Conservation (phyloP, 1,140 invertebrate species). For the Heterodera schachtii region DNA sequence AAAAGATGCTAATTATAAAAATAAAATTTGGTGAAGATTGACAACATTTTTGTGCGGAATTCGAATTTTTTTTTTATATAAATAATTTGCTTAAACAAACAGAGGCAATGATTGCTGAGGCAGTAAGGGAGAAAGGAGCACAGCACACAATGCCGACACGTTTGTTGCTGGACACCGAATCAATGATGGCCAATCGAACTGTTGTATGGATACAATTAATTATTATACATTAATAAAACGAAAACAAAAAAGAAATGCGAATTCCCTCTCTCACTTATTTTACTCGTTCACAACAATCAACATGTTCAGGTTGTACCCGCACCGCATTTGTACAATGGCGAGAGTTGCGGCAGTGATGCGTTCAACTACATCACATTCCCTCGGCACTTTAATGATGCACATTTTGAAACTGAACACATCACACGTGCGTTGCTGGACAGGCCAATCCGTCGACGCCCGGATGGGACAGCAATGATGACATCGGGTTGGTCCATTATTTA, state of each 20-base stretch:
- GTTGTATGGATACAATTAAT: constrained; percentile 68
- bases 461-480: constrained; percentile 7
- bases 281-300: too few relatives aligned
- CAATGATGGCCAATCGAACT: constrained; percentile 80
- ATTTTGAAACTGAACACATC: constrained; percentile 57
- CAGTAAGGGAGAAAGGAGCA: neutral
- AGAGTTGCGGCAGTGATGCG: constrained; percentile 32
- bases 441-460: neutral
- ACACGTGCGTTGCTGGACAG: neutral
- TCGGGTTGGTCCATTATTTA: constrained; percentile 13
- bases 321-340: constrained; percentile 75
- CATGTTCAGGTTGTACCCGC: constrained; percentile 78
- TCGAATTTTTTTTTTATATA: neutral
- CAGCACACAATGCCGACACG: neutral
- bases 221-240: too few relatives aligned
- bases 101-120: neutral
- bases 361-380: constrained; percentile 63
- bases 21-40: neutral
- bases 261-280: too few relatives aligned
- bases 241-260: too few relatives aligned
- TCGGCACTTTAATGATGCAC: constrained; percentile 41
- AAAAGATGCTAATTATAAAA: too few relatives aligned
- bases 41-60: neutral
- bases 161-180: constrained; percentile 43
- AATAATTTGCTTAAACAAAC: neutral